Percentiles rank a stretch among this genome's conserved stretches.
phyloP scores from a whole-genome alignment of 2,888 invertebrate species.

The Sminthurides aquaticus region DNA sequence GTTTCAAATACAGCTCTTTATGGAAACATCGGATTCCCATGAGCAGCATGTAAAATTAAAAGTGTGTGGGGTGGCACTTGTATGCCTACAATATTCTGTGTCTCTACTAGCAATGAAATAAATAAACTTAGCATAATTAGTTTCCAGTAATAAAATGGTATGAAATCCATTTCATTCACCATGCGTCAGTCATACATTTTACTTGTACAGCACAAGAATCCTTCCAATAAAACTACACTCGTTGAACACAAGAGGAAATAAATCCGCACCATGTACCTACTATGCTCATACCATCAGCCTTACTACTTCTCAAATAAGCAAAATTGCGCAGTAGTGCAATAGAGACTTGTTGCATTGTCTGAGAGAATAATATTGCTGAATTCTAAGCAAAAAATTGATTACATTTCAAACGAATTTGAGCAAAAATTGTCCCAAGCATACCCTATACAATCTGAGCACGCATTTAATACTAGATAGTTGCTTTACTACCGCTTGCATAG shows the following conservation, averaged over 20 bases:
- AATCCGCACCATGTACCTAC: neutral
- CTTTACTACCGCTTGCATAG: neutral
- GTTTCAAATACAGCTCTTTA: too few species aligned
- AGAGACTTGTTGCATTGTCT: neutral
- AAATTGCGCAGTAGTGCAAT: too few species aligned
- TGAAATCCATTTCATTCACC: too few species aligned
- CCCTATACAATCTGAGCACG: neutral
- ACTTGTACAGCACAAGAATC: too few species aligned
- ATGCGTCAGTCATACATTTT: too few species aligned
- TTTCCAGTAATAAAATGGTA: too few species aligned
- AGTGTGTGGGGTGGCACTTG: too few species aligned
- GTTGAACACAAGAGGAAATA: neutral
- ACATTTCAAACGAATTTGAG: neutral
- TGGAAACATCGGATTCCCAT: too few species aligned
- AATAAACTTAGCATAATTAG: too few species aligned
- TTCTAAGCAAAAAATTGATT: neutral
- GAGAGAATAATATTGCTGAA: neutral
- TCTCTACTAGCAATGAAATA: too few species aligned
- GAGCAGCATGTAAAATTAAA: too few species aligned
- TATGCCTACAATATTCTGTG: too few species aligned
- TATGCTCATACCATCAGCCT: neutral
- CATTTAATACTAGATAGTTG: neutral
- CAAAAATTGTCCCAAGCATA: neutral
- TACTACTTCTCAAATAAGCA: neutral
- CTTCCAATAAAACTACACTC: neutral